Evolutionary conservation across 2,888 invertebrate genomes (phyloP).

Genomic region (Nomada hirtipes): DNA sequence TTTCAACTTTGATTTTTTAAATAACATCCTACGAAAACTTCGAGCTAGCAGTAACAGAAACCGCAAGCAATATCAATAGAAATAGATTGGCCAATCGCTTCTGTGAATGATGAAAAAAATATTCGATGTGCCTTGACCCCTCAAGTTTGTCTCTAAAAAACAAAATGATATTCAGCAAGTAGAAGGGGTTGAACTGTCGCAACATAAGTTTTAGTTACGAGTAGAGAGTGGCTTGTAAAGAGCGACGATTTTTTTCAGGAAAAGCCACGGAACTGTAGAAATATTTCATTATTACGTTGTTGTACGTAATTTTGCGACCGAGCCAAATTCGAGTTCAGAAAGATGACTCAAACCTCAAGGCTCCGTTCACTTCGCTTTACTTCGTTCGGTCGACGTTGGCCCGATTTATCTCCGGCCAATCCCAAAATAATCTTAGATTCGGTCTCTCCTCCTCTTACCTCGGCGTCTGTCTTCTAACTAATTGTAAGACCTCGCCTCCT

Average conservation of each 20-base stretch:
- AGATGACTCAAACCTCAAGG: slow-evolving; percentile 80
- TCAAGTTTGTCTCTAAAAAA: no score
- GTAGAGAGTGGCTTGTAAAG: background rate
- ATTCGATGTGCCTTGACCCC: no score
- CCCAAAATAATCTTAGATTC: slow-evolving; percentile 82
- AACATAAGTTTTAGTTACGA: no score
- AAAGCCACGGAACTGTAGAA: slow-evolving; percentile 22
- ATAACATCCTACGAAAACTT: no score
- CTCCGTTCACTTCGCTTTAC: slow-evolving; percentile 70
- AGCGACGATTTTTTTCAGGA: background rate
- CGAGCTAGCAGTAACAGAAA: no score
- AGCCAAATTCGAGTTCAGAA: slow-evolving; percentile 67
- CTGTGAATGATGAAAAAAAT: no score
- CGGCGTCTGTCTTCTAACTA: slow-evolving; percentile 55
- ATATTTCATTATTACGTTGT: slow-evolving; percentile 64
- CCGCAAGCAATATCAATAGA: no score
- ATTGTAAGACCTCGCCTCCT: slow-evolving; percentile 44
- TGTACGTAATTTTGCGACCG: slow-evolving; percentile 66
- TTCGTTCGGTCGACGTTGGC: slow-evolving; percentile 77
- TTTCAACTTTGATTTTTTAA: no score
- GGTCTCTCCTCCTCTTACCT: slow-evolving; percentile 74
- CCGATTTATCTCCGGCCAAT: slow-evolving; percentile 81
- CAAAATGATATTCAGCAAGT: background rate
- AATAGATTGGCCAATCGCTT: no score
- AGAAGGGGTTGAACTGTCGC: background rate